Evolutionary conservation across 1,140 invertebrate genomes (phyloP).

Genomic region (Ceratosolen fusciceps): DNA sequence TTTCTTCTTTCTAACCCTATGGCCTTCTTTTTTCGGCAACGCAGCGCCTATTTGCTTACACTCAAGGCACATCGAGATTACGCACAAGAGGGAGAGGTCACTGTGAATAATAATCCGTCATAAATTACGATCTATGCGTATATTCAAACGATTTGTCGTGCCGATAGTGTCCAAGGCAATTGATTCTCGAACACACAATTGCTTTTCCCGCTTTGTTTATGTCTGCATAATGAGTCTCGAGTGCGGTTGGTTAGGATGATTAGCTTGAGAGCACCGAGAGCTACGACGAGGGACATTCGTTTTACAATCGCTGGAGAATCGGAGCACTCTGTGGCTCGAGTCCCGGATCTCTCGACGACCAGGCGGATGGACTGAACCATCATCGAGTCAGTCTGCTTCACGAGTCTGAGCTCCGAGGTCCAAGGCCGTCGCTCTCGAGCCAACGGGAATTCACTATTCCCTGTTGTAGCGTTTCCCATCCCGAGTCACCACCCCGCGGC

Average conservation of each 20-base stretch:
- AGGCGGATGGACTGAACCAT: too few species aligned
- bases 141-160: neutral
- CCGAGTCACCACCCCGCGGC: too few species aligned
- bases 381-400: too few species aligned
- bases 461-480: too few species aligned
- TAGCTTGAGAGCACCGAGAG: neutral
- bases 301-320: slow-evolving; percentile 15
- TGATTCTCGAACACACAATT: slow-evolving; percentile 24
- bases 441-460: slow-evolving; percentile 36
- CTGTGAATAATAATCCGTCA: too few species aligned
- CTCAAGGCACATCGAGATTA: too few species aligned
- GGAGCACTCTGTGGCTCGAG: neutral
- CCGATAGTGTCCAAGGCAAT: slow-evolving; percentile 37
- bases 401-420: too few species aligned
- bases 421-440: neutral
- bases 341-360: neutral
- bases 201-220: slow-evolving; percentile 34
- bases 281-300: slow-evolving; percentile 31
- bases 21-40: too few species aligned
- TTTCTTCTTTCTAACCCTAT: too few species aligned
- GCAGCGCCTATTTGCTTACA: too few species aligned
- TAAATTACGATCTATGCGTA: too few species aligned
- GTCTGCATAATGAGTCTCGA: slow-evolving; percentile 17
- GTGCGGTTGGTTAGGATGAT: slow-evolving; percentile 6
- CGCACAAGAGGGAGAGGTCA: too few species aligned